A percentile compares a stretch with the other conserved stretches of the same genome.
phyloP scores from a whole-genome alignment of 2,797 vertebrate genomes.

The Pipistrellus nathusii region DNA sequence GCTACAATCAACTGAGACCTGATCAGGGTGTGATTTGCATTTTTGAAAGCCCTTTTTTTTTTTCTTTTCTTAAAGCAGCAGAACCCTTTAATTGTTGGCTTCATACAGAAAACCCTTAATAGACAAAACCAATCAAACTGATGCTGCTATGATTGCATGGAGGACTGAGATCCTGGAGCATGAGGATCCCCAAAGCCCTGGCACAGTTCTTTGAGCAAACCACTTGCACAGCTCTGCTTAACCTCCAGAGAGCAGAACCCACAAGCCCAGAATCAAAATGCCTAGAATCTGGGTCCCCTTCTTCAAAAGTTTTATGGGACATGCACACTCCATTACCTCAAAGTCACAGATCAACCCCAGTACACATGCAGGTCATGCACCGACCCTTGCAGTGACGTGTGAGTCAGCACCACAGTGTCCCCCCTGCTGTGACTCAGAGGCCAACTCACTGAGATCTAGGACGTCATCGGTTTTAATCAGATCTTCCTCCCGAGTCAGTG shows the following conservation, averaged over 20 bases:
- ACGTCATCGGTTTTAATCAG: slow-evolving; percentile 98
- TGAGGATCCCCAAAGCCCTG: not conserved
- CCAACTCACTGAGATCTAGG: slow-evolving; percentile 95
- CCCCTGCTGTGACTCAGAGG: not conserved
- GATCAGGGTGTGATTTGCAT: not conserved
- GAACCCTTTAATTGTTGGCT: not conserved
- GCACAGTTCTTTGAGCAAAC: not conserved
- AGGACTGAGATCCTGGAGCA: not conserved
- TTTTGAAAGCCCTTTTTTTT: not conserved
- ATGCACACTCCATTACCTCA: not conserved
- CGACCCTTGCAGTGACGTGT: not conserved
- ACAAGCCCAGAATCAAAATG: not conserved
- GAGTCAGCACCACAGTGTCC: not conserved
- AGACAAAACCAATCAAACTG: not conserved
- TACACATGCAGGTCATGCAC: accelerated
- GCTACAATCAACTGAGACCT: not conserved
- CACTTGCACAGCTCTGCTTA: not conserved
- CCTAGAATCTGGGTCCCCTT: not conserved
- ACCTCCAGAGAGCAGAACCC: not conserved
- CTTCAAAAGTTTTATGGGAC: not conserved
- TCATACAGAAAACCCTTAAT: slow-evolving; percentile 1
- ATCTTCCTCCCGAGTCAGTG: slow-evolving; percentile 95
- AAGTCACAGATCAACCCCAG: not conserved
- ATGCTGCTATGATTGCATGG: not conserved
- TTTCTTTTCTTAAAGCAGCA: not conserved